A percentile compares a stretch with the other conserved stretches of the same genome.
Evolutionary conservation across 2,797 vertebrate species (phyloP).

Genomic region (Argentina silus): DNA sequence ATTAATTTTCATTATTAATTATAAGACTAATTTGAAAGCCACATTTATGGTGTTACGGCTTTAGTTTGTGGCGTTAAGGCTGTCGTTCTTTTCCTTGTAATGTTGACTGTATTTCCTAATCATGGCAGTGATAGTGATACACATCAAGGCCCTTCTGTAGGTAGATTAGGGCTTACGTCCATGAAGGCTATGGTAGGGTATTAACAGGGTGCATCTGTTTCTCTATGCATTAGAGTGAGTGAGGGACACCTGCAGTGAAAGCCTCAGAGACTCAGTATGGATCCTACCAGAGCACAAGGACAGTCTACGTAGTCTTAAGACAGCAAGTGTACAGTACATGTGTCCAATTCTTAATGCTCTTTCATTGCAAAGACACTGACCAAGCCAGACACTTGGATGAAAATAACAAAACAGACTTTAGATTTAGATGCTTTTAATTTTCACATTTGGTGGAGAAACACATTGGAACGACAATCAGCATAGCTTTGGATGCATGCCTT

Average conservation of each 20-base stretch:
- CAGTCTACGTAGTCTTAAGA: too few relatives aligned
- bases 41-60: slow-evolving; percentile 3
- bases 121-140: slow-evolving; percentile 6
- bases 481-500: neutral
- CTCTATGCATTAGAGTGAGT: slow-evolving; percentile 26
- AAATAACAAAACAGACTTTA: too few relatives aligned
- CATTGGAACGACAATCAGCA: neutral
- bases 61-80: neutral
- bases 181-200: slow-evolving; percentile 34
- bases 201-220: slow-evolving; percentile 48
- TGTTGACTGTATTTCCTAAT: slow-evolving; percentile 27
- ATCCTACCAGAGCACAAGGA: too few relatives aligned
- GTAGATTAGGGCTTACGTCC: slow-evolving; percentile 38
- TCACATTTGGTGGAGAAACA: too few relatives aligned
- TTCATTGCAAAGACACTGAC: too few relatives aligned
- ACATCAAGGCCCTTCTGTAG: slow-evolving; percentile 20
- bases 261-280: neutral
- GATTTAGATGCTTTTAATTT: too few relatives aligned
- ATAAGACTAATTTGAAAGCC: neutral
- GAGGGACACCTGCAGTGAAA: slow-evolving; percentile 41
- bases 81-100: slow-evolving; percentile 19
- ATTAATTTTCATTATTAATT: slow-evolving; percentile 45
- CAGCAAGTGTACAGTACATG: too few relatives aligned
- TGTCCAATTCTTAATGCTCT: too few relatives aligned
- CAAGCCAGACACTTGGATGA: too few relatives aligned